Evolutionary conservation across 1,140 invertebrate species (phyloP), one percentile per base, ranked within the genome.

Genomic region (Holcopasites calliopsidis): DNA sequence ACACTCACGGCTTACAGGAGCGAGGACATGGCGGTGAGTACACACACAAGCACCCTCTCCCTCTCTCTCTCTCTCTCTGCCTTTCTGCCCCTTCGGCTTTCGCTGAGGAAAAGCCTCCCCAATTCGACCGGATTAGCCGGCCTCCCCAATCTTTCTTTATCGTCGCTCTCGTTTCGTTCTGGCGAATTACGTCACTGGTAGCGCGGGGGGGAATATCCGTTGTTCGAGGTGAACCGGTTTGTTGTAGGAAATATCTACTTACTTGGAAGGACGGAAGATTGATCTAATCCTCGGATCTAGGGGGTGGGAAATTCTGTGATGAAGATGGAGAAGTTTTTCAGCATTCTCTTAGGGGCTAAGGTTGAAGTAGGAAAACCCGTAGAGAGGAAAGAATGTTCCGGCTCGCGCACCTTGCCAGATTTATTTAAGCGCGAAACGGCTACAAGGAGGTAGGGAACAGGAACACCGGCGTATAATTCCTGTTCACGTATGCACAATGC

Each of bases 11-110:
- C 95, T 47, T 97, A 97, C 88, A 94, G 95, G 77, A 96, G 95
- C 88, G 96, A 97, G 91, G 96, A 97, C 90, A 95, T 97, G 92
- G 95, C 96, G 90, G 96, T 97, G 88, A 95, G 95, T 95, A 88
- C 76, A 58, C 69, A 61, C n/a, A n/a, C n/a, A n/a, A n/a, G n/a
- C n/a, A n/a, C 49, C 58, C 60, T 50, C 50, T 21, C 64, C 40
- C 55, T 55, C 50, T n/a, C 74, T 60, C 26, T 11, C 23, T 0
- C 2, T 18, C 10, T 18, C 21, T n/a, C n/a, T 47, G 3, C 1
- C 18, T 54, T 28, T 13, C 7, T 10, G 8, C 23, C 23, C 26
- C 21, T 44, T 28, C 3, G 26, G n/a, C n/a, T n/a, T 40, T 58
- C 18, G 38, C 11, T 31, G 7, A n/a, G 6, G 42, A 38, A 47